phyloP scores from a whole-genome alignment of 30 jellyfish, hydroid and myxozoan species.

The Morbakka virulenta region DNA sequence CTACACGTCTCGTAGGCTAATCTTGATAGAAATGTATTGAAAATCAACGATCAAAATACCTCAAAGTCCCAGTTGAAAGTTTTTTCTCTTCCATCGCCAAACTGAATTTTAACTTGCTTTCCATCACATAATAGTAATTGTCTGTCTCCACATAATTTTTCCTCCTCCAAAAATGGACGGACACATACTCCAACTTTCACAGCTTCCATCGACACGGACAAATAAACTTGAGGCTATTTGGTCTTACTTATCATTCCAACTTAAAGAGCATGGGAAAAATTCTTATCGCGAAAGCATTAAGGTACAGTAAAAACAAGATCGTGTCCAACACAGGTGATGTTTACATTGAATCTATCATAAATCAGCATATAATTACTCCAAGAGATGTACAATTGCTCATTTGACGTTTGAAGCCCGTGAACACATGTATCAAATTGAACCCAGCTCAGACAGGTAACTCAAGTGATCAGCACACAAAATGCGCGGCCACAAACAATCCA shows the following conservation, averaged over 20 bases:
- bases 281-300: too few species aligned
- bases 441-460: neutral
- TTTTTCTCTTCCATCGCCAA: constrained; percentile 90
- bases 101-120: constrained; percentile 70
- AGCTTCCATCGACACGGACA: constrained; percentile 47
- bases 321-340: too few species aligned
- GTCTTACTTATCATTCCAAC: neutral
- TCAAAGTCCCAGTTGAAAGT: constrained; percentile 87
- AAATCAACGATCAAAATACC: too few species aligned
- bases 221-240: neutral
- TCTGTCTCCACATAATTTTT: constrained; percentile 38
- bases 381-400: neutral
- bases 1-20: too few species aligned
- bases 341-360: too few species aligned
- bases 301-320: too few species aligned
- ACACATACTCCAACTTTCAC: constrained; percentile 93
- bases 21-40: too few species aligned
- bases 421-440: neutral
- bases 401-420: neutral
- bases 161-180: constrained; percentile 77
- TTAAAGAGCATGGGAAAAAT: neutral
- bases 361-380: too few species aligned
- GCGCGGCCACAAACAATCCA: neutral
- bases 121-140: constrained; percentile 63
- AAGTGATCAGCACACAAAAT: neutral